Conservation (phyloP, 2,113 vertebrate species). For the Dipodomys ordii region DNA sequence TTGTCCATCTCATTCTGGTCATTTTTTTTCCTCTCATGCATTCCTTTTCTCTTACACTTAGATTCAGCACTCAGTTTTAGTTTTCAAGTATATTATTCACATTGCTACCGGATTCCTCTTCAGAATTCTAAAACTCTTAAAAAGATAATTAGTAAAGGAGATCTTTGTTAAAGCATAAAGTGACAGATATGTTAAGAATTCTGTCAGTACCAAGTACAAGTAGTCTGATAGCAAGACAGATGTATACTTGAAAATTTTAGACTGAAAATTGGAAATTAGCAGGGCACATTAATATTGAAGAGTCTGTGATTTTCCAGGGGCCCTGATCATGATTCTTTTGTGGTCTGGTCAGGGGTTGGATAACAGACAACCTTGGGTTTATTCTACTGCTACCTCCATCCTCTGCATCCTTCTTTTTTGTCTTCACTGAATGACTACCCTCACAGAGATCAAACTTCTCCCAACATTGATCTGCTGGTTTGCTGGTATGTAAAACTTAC, state of each 20-base stretch:
- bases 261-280: constrained; percentile 83
- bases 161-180: constrained; percentile 69
- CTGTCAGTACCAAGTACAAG: constrained; percentile 61
- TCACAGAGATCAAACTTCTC: constrained; percentile 89
- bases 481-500: constrained; percentile 87
- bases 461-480: constrained; percentile 87
- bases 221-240: constrained; percentile 45
- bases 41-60: constrained; percentile 82
- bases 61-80: constrained; percentile 72
- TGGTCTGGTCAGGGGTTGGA: constrained; percentile 90
- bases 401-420: constrained; percentile 90
- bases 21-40: constrained; percentile 76
- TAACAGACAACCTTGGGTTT: constrained; percentile 89
- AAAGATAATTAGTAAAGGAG: constrained; percentile 67
- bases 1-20: constrained; percentile 73
- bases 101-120: constrained; percentile 76
- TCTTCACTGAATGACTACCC: constrained; percentile 89
- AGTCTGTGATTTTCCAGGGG: constrained; percentile 87
- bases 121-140: constrained; percentile 79
- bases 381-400: constrained; percentile 88
- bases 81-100: constrained; percentile 84
- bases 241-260: constrained; percentile 66
- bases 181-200: constrained; percentile 80
- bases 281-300: constrained; percentile 80
- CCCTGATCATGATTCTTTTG: constrained; percentile 89